Evolutionary conservation across 2,888 invertebrate species (phyloP).

Genomic region (Oligia latruncula): DNA sequence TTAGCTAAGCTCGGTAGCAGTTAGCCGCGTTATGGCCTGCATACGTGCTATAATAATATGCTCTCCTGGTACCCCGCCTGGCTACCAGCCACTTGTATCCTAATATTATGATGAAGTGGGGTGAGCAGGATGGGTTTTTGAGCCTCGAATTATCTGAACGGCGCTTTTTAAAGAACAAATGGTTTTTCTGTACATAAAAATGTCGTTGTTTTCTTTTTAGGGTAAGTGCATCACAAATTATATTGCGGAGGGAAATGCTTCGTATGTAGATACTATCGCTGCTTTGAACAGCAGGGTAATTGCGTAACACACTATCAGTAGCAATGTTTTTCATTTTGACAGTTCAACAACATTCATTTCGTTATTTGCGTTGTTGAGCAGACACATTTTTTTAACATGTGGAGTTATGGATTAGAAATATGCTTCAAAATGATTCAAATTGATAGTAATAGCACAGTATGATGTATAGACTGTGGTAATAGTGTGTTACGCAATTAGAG

Average conservation of each 20-base stretch:
- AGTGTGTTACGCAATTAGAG: too few species aligned
- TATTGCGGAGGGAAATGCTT: constrained; percentile 4
- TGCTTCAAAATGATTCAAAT: too few species aligned
- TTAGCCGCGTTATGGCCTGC: constrained; percentile 33
- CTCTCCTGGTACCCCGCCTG: constrained; percentile 42
- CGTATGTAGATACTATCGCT: background rate
- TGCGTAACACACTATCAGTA: too few species aligned
- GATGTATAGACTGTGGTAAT: too few species aligned
- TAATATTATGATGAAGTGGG: constrained; percentile 44
- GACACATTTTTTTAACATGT: too few species aligned
- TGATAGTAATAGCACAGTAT: too few species aligned
- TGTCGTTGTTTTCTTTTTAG: constrained; percentile 41
- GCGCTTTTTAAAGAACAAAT: constrained; percentile 29
- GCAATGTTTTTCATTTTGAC: too few species aligned
- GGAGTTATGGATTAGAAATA: too few species aligned
- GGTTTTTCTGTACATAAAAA: constrained; percentile 28
- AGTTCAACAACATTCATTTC: too few species aligned
- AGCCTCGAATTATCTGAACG: constrained; percentile 47
- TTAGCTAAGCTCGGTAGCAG: constrained; percentile 42
- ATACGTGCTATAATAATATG: constrained; percentile 38
- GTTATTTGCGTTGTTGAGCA: too few species aligned
- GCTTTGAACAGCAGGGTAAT: too few species aligned
- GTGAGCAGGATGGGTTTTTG: constrained; percentile 41
- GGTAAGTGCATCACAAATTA: constrained; percentile 31
- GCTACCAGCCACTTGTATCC: constrained; percentile 46